phyloP scores from a whole-genome alignment of 2,888 invertebrate species.

The Aporophyla lueneburgensis region DNA sequence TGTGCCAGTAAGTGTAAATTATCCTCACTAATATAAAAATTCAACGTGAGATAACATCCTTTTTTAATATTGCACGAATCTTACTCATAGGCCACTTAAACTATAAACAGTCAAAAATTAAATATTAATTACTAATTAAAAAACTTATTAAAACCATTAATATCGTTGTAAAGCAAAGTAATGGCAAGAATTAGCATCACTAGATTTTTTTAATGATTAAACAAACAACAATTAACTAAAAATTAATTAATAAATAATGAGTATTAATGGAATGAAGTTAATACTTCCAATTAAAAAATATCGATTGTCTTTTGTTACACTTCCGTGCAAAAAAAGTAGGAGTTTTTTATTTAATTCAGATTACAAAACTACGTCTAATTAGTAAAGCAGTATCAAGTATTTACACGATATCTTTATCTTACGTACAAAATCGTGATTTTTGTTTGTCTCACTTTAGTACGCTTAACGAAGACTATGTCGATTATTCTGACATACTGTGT shows the following conservation, averaged over 20 bases:
- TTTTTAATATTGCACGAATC: slow-evolving; percentile 77
- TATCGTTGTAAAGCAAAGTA: slow-evolving; percentile 75
- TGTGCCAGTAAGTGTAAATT: slow-evolving; percentile 71
- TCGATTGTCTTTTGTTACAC: slow-evolving; percentile 61
- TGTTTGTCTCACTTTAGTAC: slow-evolving; percentile 43
- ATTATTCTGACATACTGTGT: slow-evolving; percentile 11
- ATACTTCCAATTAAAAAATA: slow-evolving; percentile 52
- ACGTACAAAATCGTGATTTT: slow-evolving; percentile 56
- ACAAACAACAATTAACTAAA: slow-evolving; percentile 57
- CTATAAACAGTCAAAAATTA: slow-evolving; percentile 53
- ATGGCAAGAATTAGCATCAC: slow-evolving; percentile 76
- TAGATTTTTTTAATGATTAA: slow-evolving; percentile 28
- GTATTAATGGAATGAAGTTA: slow-evolving; percentile 78
- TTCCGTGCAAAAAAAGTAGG: slow-evolving; percentile 56
- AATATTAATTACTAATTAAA: slow-evolving; percentile 46
- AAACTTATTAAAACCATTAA: slow-evolving; percentile 40
- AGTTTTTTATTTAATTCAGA: slow-evolving; percentile 31
- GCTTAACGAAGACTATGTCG: slow-evolving; percentile 38
- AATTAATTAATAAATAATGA: slow-evolving; percentile 68
- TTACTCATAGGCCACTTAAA: slow-evolving; percentile 73
- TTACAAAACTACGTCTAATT: slow-evolving; percentile 58
- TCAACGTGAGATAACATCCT: slow-evolving; percentile 47
- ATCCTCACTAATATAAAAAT: slow-evolving; percentile 48
- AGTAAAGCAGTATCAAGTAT: slow-evolving; percentile 64
- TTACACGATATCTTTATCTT: slow-evolving; percentile 56